Evolutionary conservation across 2,888 invertebrate species (phyloP), one percentile per base, ranked within the genome.

Genomic region (Eupsilia transversa): DNA sequence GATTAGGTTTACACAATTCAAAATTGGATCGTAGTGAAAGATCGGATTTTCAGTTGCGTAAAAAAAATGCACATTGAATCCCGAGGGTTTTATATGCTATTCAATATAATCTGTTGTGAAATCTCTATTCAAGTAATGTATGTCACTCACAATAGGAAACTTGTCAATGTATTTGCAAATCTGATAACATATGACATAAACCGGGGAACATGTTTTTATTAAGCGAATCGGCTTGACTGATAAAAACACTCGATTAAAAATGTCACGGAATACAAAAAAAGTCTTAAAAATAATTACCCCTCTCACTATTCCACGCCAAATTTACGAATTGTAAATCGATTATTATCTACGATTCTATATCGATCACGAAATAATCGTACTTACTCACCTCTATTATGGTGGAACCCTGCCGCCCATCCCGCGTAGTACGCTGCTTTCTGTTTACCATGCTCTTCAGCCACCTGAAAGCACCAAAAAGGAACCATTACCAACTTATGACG

Each of bases 401-500:
- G 97, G 89, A 97, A 97, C 4, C 97, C 97, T 0, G 97, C 97
- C 88, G 97, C 97, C 97, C 97, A 97, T 10, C 97, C 97, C 3
- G 97, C 97, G 91, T 97, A 97, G 92, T 97, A 97, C 6, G 97
- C 98, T 27, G 98, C 98, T 89, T 98, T 98, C 92, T 98, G 98
- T 91, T 98, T 98, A 5, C 98, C 98, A 88, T 98, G 98, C 92
- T 98, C 98, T 90, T 98, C 98, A 0, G 98, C 98, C 87, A 98
- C 97, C 96, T 96, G 86, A 0, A 91, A 91, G 60, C 57, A 30
- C 41, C 52, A 71, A 73, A 74, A 7, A 9, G 0, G n/a, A 20
- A 35, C 9, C 1, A 59, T 82, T 60, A 74, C 52, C 3, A 49
- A n/a, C 46, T 52, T 49, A 17, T 67, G 35, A 33, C 46, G 17